Percentiles rank a stretch among this genome's conserved stretches.
These are phyloP conservation scores for Monochamus alternatus DNA, from an alignment of 2,888 invertebrate species.

Conservation along the genomic window DNA sequence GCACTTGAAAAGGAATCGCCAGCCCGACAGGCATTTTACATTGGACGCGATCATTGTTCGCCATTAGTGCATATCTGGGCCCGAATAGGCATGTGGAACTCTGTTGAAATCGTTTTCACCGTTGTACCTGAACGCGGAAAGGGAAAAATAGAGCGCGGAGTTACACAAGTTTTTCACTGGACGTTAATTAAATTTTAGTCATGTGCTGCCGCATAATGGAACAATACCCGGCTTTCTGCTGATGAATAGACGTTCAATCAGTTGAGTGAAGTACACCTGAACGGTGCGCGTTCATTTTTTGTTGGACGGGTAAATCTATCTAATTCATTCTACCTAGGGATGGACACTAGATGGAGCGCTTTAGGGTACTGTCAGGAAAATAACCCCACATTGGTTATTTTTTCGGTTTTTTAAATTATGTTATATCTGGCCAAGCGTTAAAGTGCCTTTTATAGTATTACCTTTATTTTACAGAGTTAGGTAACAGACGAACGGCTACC, in stretches of 20 bases:
- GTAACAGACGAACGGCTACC: no score
- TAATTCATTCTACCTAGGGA: constrained; percentile 42
- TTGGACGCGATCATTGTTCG: constrained; percentile 19
- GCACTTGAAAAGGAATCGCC: constrained; percentile 15
- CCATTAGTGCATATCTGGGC: constrained; percentile 31
- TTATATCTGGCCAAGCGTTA: no score
- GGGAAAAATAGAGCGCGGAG: constrained; percentile 27
- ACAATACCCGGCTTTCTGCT: constrained; percentile 46
- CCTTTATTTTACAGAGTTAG: not conserved
- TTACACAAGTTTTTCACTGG: constrained; percentile 35
- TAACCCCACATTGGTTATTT: constrained; percentile 10
- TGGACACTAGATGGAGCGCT: constrained; percentile 23
- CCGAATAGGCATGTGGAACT: constrained; percentile 18
- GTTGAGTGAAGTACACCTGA: constrained; percentile 45
- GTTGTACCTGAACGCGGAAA: constrained; percentile 27
- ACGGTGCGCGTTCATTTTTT: constrained; percentile 40
- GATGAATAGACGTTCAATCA: constrained; percentile 46
- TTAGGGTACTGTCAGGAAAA: constrained; percentile 14
- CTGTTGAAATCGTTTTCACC: constrained; percentile 26
- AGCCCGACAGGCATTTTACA: constrained; percentile 19
- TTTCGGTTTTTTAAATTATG: not conserved
- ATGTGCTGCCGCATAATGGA: constrained; percentile 38
- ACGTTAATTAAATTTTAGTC: constrained; percentile 47
- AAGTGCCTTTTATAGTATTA: no score
- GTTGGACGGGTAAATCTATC: constrained; percentile 41